Evolutionary conservation across 2,888 invertebrate genomes (phyloP), one percentile per base, ranked within the genome.

Genomic region (Cryptocheilus praepositus): DNA sequence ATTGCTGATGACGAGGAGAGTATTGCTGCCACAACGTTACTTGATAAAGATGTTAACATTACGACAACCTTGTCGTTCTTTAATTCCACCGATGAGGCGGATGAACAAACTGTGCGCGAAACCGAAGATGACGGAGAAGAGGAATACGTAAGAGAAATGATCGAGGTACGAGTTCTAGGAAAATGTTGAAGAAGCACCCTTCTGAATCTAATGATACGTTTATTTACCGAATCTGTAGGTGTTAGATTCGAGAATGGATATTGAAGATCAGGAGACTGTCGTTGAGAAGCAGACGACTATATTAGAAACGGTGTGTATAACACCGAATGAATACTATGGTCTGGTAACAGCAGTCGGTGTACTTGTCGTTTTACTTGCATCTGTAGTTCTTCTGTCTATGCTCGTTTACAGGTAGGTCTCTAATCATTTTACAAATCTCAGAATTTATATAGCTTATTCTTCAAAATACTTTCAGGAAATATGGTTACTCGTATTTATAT

Each of bases 121-220:
- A 22, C 58, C 83, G 76, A 90, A 87, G 86, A 89, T 57, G 90
- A 91, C 59, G 91, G 91, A 2, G 90, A 90, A 13, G 89, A 90
- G 15, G 96, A 96, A 85, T 95, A 94, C 86, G 96, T 96, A 36
- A 90, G 95, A 74, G 95, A 96, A 90, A 95, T 96, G 95, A 96
- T 96, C 77, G 95, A 96, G 92, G 96, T 95, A 89, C 0, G 19
- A 61, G 46, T 18, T n/a, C n/a, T n/a, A 45, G 13, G 28, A 46
- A 36, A 28, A 22, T 49, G 15, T 57, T 43, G 21, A 11, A 52
- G 13, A 3, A 19, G 21, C 15, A 4, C 3, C 22, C 19, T 19
- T 22, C 52, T 49, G 44, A 28, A 28, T 28, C 28, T 36, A 15
- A 18, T 56, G 25, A 7, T 18, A 11, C 7, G n/a, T 55, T 36